These are phyloP conservation scores for Chloromyia formosa DNA, from an alignment of 2,888 invertebrate species.

Conservation along the genomic window DNA sequence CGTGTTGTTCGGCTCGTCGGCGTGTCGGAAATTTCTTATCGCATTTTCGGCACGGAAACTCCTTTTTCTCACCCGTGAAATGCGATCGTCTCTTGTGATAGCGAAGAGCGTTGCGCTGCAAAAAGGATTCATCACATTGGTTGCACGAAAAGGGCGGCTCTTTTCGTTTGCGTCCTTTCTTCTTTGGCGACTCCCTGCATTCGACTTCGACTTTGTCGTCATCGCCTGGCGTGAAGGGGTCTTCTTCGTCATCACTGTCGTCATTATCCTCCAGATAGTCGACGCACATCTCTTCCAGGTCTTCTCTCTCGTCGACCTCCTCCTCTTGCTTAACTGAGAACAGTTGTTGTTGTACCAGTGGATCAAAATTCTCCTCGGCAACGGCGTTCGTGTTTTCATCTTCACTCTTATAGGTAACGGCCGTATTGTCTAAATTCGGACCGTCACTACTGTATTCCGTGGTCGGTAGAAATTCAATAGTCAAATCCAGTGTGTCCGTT, in stretches of 20 bases:
- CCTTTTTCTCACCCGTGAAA: neutral
- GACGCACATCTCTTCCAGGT: neutral
- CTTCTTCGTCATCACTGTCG: neutral
- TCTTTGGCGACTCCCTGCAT: neutral
- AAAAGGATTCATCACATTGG: conserved; percentile 39
- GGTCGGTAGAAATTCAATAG: conserved; percentile 38
- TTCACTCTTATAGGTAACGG: neutral
- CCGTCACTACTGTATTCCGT: neutral
- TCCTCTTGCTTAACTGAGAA: neutral
- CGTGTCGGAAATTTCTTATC: conserved; percentile 50
- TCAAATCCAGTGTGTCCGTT: conserved; percentile 47
- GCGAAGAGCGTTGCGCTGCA: conserved; percentile 5
- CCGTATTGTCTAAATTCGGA: neutral
- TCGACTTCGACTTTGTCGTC: conserved; percentile 13
- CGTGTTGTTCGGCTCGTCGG: conserved; percentile 49
- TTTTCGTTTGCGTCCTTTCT: conserved; percentile 32
- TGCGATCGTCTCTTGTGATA: conserved; percentile 35
- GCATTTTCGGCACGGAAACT: conserved; percentile 48
- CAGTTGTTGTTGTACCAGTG: neutral
- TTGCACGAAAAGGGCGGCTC: conserved; percentile 31
- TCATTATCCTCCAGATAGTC: conserved; percentile 12
- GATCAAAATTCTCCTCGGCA: conserved; percentile 14
- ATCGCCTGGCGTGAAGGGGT: neutral
- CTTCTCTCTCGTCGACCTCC: conserved; percentile 3
- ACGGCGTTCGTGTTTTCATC: neutral